These are phyloP conservation scores for Mimachlamys varia DNA, from an alignment of 2,888 invertebrate genomes.

Conservation along the genomic window DNA sequence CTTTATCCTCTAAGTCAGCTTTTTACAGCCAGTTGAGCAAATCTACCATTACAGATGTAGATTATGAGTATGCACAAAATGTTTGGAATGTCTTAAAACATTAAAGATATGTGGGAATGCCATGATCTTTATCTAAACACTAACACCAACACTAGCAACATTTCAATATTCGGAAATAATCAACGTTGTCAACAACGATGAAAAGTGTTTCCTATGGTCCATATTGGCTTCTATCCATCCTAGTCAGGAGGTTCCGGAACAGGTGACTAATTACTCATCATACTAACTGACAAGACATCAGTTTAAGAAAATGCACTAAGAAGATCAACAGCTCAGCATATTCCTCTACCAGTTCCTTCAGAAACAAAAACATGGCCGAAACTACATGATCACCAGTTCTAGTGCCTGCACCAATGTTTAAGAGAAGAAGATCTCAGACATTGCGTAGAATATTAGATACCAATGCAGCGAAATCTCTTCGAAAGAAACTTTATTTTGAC, in stretches of 20 bases:
- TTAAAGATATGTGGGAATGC: constrained; percentile 38
- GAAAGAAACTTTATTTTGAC: no score
- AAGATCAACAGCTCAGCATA: no score
- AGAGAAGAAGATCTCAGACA: no score
- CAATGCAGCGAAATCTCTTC: no score
- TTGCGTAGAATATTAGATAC: no score
- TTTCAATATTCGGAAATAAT: constrained; percentile 46
- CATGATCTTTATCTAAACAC: constrained; percentile 48
- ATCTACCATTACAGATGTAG: constrained; percentile 47
- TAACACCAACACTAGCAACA: constrained; percentile 44
- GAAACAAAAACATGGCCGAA: no score
- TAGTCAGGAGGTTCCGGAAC: constrained; percentile 41
- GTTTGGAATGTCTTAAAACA: constrained; percentile 52
- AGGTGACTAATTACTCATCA: constrained; percentile 41
- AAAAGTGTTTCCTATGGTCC: constrained; percentile 60
- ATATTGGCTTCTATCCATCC: constrained; percentile 56
- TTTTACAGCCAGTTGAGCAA: constrained; percentile 58
- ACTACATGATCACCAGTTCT: no score
- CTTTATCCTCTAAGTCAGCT: constrained; percentile 42
- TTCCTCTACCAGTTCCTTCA: no score
- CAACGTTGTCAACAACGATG: constrained; percentile 59
- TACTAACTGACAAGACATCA: neutral
- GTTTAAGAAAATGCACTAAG: no score
- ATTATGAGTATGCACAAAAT: constrained; percentile 58
- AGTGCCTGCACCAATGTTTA: no score